phyloP scores from a whole-genome alignment of 2,113 vertebrate species.

The Cynopterus brachyotis region DNA sequence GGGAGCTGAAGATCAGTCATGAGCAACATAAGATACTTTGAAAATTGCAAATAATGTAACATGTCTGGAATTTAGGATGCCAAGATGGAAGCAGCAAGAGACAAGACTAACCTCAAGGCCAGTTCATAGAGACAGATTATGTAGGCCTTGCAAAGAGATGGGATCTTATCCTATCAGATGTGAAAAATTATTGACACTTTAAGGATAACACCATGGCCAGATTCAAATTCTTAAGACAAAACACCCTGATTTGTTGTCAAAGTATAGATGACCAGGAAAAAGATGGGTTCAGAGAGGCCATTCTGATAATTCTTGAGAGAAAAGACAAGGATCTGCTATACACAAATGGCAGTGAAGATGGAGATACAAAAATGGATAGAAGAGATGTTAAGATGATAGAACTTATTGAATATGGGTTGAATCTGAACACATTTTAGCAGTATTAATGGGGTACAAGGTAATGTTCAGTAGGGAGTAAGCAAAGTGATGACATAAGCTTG shows the following conservation, averaged over 20 bases:
- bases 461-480: accelerated
- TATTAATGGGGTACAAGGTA: background rate
- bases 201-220: background rate
- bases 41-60: background rate
- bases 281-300: background rate
- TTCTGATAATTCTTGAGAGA: background rate
- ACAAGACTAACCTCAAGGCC: background rate
- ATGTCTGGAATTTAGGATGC: background rate
- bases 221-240: background rate
- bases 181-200: background rate
- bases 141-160: accelerated
- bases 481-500: background rate
- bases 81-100: background rate
- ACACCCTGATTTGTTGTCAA: background rate
- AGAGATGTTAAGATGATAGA: background rate
- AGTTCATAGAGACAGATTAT: background rate
- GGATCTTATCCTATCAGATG: background rate
- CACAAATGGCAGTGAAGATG: too few species aligned
- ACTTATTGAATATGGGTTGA: background rate
- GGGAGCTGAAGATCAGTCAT: background rate
- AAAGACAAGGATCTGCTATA: background rate
- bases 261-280: background rate
- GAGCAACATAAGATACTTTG: background rate
- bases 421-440: background rate
- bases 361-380: background rate